Base-by-base conservation (phyloP, 2,797 vertebrate genomes). In the Siniperca undulata region DNA sequence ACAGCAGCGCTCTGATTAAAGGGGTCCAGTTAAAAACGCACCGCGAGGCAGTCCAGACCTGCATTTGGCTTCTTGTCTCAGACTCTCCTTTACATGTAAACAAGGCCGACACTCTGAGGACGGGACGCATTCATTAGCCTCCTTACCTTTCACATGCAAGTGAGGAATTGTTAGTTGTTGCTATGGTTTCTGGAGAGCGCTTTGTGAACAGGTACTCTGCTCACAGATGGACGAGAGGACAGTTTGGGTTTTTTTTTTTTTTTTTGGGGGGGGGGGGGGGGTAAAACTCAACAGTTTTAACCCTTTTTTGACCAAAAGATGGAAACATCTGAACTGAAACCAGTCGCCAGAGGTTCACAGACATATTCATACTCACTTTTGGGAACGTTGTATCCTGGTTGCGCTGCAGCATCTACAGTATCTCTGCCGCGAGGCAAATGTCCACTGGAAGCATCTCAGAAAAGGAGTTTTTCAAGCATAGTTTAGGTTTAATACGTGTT, bases 91-190 rank as follows among this genome's bases (percentile, higher is more conserved):
- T 59, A 69, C 81, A 85, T 85, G 72, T 84, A 88, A 91, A 90
- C 82, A 67, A 74, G 81, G 74, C 61, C 19, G 40, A 13, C 66
- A 5, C 60, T 78, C 70, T 53, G 44, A 53, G 52, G 71, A 55
- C 27, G 24, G 59, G 71, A 46, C 9, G n/a, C 85, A 91, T 91
- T 90, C 82, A 84, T 84, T 83, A 78, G 86, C 80, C 77, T 66
- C 74, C 64, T 83, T 79, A 82, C 19, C 74, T 91, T 92, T 94
- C 90, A 90, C 84, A 93, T 86, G 86, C 89, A 89, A 92, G 88
- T 88, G 58, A 90, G 90, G 79, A 53, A 88, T 86, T 90, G 91
- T 91, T 62, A 36, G 64, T 1, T 38, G 91, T 94, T 92, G 80
- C 91, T 66, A 86, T 92, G 84, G 92, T 88, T 83, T 78, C 88